Evolutionary conservation across 92 coral and sea anemone species (phyloP), one percentile per base, ranked within the genome.

Genomic region (Palythoa grandis): DNA sequence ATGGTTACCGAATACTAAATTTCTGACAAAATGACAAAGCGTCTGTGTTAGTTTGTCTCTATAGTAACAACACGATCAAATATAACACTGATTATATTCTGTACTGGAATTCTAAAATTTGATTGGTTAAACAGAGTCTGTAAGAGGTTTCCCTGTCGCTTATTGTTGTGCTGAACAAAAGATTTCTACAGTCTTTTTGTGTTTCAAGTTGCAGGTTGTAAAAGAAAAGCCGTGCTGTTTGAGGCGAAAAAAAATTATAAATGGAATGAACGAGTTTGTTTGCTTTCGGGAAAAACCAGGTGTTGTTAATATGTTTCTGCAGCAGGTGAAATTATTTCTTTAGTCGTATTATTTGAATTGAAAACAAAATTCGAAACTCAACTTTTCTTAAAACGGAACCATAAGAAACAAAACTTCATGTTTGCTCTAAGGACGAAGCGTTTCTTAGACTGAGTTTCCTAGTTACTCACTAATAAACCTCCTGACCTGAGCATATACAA

Each of bases 41-140:
- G 85, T 80, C 74, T 80, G 60, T 47, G 24, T 24, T 80, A 52
- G 57, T 66, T 47, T 17, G 85, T 80, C 85, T 80, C 85, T 63
- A 80, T 80, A 80, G 85, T 66, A 80, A 80, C 85, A 68, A 80
- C 70, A 37, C 74, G 40, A 50, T 40, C 39, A 22, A 50, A 23
- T 48, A 20, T 38, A 23, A n/a, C 48, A 16, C 68, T 43, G 15
- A 80, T 65, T 80, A 80, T 80, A 80, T 80, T 63, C 70, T 48
- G 38, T 43, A 7, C 73, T 24, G 40, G 57, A 20, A 47, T 47
- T 80, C 84, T 65, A 14, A 13, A 24, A 17, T 20, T 47, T 66
- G 85, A 66, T 80, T 80, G 85, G 85, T 65, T 20, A 16, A 78
- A 47, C 11, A 63, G 40, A 80, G 40, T 80, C 25, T 50, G 11